Base-by-base conservation (phyloP, 2,797 vertebrate genomes). In the Semaprochilodus insignis region DNA sequence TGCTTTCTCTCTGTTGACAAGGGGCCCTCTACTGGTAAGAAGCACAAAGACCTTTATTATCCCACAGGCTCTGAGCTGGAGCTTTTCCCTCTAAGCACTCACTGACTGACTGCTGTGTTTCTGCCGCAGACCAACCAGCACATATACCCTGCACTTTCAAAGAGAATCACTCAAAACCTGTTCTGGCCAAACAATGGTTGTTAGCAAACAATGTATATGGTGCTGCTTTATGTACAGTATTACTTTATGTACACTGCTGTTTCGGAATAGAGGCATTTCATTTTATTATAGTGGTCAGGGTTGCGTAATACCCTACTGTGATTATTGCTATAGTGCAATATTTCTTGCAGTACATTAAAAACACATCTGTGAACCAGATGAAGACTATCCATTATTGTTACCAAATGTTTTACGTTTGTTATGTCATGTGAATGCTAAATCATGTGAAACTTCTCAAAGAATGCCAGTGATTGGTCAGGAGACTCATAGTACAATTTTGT, bases 1-100 rank as follows among this genome's bases (percentile, higher is more conserved):
- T 19, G 51, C 51, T 80, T 60, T 72, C 72, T 86, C 77, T 40
- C 80, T 74, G 84, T 89, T 85, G 85, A 85, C 66, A 78, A 85
- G 85, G 86, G 23, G 86, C 89, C 90, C 90, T 89, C 90, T 91
- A 83, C 88, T 90, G 90, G 90, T 60, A 79, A 74, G 52, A 74
- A 23, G 27, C 21, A 72, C 62, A 81, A 78, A 85, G 71, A 71
- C 81, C 77, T 87, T 85, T 67, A 80, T 85, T 74, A 75, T 54
- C 78, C 75, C 52, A 52, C 74, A 10, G 48, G 66, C 52, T 60
- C 51, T 27, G 27, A 74, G 55, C 40, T 67, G 55, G 10, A 65
- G 40, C 54, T 15, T 73, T n/a, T 19, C 63, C 51, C 31, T 74
- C 51, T 15, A 31, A 55, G 71, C 31, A 34, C 54, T 34, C 4